Evolutionary conservation across 2,113 vertebrate species (phyloP).

Genomic region (Ancistrus triradiatus): DNA sequence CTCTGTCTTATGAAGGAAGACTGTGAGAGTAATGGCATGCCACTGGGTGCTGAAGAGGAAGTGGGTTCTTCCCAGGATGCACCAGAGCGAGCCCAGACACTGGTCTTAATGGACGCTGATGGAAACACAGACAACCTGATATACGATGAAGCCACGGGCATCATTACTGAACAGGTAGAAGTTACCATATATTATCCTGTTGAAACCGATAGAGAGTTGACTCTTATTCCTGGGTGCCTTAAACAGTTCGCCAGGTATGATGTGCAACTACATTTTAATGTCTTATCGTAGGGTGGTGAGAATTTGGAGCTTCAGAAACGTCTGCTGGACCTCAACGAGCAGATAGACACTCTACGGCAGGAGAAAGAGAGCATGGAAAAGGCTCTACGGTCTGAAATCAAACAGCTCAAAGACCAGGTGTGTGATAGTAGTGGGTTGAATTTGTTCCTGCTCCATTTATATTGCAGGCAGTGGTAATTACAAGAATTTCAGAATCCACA

Average conservation of each 20-base stretch:
- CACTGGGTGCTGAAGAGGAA: constrained; percentile 45
- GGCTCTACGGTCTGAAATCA: constrained; percentile 39
- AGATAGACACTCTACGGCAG: constrained; percentile 31
- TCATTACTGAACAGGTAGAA: constrained; percentile 49
- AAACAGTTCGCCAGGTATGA: too few relatives aligned
- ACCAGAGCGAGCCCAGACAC: constrained; percentile 31
- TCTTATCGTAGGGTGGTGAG: constrained; percentile 37
- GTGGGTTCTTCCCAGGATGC: constrained; percentile 43
- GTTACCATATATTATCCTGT: neutral
- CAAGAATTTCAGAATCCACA: too few relatives aligned
- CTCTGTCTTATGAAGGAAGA: constrained; percentile 48
- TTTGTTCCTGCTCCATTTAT: neutral
- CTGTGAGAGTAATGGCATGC: constrained; percentile 45
- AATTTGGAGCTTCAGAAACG: constrained; percentile 46
- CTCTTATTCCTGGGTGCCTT: too few relatives aligned
- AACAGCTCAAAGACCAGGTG: constrained; percentile 52
- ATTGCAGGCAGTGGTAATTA: neutral
- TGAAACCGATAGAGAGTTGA: too few relatives aligned
- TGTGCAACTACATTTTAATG: neutral
- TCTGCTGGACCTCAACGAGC: constrained; percentile 50
- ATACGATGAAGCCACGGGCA: constrained; percentile 38
- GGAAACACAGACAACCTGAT: constrained; percentile 40
- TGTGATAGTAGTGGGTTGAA: neutral
- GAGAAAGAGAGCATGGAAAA: constrained; percentile 53
- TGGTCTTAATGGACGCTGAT: constrained; percentile 51